Percentiles rank a stretch among this genome's conserved stretches.
Evolutionary conservation across 2,113 vertebrate genomes (phyloP).

Genomic region (Barbus barbus): DNA sequence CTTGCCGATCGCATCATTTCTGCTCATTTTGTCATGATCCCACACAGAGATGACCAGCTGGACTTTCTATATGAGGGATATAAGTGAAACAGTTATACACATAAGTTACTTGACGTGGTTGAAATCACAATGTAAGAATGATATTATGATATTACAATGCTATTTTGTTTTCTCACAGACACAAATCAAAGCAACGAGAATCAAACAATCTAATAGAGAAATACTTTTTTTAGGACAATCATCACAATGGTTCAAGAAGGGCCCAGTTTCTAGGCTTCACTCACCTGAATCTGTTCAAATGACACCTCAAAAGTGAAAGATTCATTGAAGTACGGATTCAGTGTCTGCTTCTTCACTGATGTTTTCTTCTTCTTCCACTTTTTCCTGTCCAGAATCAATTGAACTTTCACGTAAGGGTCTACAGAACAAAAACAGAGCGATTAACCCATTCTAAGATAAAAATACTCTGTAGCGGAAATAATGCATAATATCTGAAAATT

Average conservation of each 20-base stretch:
- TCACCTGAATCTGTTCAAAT: slow-evolving; percentile 86
- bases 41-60: slow-evolving; percentile 90
- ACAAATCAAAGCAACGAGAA: not conserved
- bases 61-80: slow-evolving; percentile 76
- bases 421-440: slow-evolving; percentile 15
- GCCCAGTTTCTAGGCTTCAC: slow-evolving; percentile 28
- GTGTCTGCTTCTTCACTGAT: slow-evolving; percentile 76
- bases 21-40: slow-evolving; percentile 88
- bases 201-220: too few species aligned
- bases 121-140: not conserved
- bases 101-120: not conserved
- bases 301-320: slow-evolving; percentile 84
- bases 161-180: not conserved
- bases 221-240: not conserved
- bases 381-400: slow-evolving; percentile 82
- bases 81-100: too few species aligned
- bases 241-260: not conserved
- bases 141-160: not conserved
- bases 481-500: not conserved
- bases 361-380: slow-evolving; percentile 88
- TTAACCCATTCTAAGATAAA: not conserved
- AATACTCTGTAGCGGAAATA: not conserved
- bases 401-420: slow-evolving; percentile 91
- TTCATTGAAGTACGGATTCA: slow-evolving; percentile 89
- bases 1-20: slow-evolving; percentile 89